Conservation (phyloP, 2,888 invertebrate genomes). For the Agrypnus murinus region DNA sequence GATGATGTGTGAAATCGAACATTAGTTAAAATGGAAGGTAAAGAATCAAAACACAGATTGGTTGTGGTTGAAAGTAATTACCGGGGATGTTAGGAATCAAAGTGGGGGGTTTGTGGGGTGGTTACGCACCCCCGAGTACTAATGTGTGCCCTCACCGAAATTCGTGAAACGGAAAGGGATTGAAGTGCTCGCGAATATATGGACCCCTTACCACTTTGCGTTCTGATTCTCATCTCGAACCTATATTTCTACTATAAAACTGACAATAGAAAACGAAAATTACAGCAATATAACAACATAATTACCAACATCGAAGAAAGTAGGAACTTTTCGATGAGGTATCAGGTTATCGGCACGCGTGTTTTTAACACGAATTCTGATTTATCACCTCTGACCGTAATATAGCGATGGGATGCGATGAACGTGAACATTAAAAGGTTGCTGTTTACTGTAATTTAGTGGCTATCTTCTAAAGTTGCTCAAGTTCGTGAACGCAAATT, state of each 20-base stretch:
- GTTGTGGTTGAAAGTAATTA: slow-evolving; percentile 18
- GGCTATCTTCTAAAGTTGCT: slow-evolving; percentile 6
- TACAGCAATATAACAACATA: background rate
- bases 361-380: slow-evolving; percentile 13
- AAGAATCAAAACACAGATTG: slow-evolving; percentile 15
- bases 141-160: slow-evolving; percentile 9
- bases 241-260: background rate
- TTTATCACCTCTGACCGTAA: slow-evolving; percentile 13
- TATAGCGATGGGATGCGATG: slow-evolving; percentile 2
- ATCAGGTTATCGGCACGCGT: slow-evolving; percentile 2
- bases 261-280: background rate
- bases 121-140: slow-evolving; percentile 7
- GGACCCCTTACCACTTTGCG: background rate
- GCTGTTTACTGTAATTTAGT: slow-evolving; percentile 15
- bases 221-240: too few relatives aligned
- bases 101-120: background rate
- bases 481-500: slow-evolving; percentile 9
- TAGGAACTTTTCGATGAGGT: background rate
- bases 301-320: background rate
- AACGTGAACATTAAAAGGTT: slow-evolving; percentile 18
- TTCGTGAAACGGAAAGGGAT: background rate
- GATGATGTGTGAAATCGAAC: too few relatives aligned
- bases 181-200: background rate
- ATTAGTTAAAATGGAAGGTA: too few relatives aligned
- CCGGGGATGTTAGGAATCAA: slow-evolving; percentile 10